A percentile compares a stretch with the other conserved stretches of the same genome.
These are phyloP conservation scores for Capitulum mitella DNA, from an alignment of 2,888 invertebrate genomes.

Conservation along the genomic window DNA sequence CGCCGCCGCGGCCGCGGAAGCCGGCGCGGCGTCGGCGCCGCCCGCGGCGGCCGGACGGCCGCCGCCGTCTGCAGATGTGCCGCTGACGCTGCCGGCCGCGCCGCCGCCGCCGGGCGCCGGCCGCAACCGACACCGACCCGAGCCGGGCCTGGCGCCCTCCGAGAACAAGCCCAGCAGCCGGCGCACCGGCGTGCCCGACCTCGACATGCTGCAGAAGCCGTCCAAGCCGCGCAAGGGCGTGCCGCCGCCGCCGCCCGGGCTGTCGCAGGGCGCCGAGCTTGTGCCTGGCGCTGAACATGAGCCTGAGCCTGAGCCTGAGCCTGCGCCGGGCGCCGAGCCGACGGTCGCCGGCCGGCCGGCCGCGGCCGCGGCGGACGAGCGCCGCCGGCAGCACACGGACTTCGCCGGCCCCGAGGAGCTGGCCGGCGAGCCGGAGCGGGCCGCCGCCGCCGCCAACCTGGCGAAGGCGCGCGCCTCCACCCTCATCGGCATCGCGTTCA, in stretches of 20 bases:
- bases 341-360: not conserved
- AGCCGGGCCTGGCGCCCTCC: conserved; percentile 9
- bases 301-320: not conserved
- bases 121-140: not conserved
- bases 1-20: not conserved
- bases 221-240: not conserved
- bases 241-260: not conserved
- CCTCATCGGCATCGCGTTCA: not conserved
- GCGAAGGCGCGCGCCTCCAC: not conserved
- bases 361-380: not conserved
- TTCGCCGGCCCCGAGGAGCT: not conserved
- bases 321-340: not conserved
- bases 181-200: not conserved
- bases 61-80: not conserved
- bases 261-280: too few relatives aligned
- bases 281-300: too few relatives aligned
- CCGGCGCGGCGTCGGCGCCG: not conserved
- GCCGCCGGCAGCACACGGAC: not conserved
- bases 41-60: not conserved
- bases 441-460: not conserved
- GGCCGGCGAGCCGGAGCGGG: not conserved
- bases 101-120: not conserved
- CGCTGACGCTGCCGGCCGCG: not conserved
- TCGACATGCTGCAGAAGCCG: not conserved
- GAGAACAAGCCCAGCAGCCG: not conserved